Conservation (phyloP, 30 jellyfish, hydroid and myxozoan genomes). For the Rhopilema esculentum region DNA sequence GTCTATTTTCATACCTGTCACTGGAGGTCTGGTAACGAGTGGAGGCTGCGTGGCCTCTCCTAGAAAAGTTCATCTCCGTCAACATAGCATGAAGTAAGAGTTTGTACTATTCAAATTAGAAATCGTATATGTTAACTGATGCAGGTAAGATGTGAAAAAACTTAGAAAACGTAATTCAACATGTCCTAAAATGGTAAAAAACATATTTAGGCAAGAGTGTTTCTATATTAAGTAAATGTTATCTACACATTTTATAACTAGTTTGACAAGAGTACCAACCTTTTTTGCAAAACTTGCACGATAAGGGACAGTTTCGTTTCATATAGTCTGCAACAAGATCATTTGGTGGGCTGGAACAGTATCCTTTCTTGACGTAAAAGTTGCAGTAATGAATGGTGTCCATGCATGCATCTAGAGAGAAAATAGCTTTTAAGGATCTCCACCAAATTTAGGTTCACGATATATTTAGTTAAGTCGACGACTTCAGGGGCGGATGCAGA, state of each 20-base stretch:
- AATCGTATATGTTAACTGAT: no score
- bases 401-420: background rate
- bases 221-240: no score
- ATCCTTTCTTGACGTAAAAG: conserved; percentile 28
- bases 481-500: no score
- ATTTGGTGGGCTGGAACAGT: conserved; percentile 1
- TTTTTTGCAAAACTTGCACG: conserved; percentile 40
- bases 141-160: no score
- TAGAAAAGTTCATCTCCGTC: background rate
- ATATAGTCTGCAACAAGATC: conserved; percentile 25
- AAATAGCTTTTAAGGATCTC: background rate
- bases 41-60: conserved; percentile 66
- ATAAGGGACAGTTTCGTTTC: conserved; percentile 33
- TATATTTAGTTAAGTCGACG: no score
- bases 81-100: no score
- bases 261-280: background rate
- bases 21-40: conserved; percentile 67
- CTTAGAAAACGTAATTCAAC: no score
- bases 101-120: no score
- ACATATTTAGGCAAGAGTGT: no score
- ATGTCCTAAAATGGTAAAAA: no score
- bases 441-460: background rate
- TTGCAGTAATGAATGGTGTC: conserved; percentile 7
- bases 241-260: no score
- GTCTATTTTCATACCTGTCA: no score